Percentiles rank a stretch among this genome's conserved stretches.
phyloP scores from a whole-genome alignment of 2,797 vertebrate species.

The Liparis tanakae region DNA sequence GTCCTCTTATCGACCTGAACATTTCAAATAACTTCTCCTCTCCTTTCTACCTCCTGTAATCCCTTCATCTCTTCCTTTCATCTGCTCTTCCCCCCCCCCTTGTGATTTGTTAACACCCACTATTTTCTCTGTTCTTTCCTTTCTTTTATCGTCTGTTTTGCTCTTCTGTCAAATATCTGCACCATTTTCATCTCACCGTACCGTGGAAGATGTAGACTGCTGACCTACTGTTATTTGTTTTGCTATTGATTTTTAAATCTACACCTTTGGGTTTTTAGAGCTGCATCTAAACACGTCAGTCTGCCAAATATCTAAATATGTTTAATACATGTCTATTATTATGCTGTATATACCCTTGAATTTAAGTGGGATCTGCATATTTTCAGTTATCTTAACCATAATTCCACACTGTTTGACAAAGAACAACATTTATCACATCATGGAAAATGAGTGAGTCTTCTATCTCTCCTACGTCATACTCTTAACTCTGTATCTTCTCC shows the following conservation, averaged over 20 bases:
- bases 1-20: slow-evolving; percentile 1
- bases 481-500: slow-evolving; percentile 26
- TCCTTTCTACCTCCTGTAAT: slow-evolving; percentile 10
- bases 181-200: slow-evolving; percentile 9
- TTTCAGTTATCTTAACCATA: slow-evolving; percentile 19
- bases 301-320: background rate
- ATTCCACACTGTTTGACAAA: slow-evolving; percentile 4
- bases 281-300: background rate
- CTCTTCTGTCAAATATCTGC: background rate
- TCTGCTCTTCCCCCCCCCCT: background rate
- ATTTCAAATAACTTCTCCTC: slow-evolving; percentile 2
- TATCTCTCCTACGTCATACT: background rate
- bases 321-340: background rate
- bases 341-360: background rate
- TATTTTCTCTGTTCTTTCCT: slow-evolving; percentile 4
- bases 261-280: background rate
- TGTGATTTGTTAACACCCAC: slow-evolving; percentile 1
- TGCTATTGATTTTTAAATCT: background rate
- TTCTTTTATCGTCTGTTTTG: slow-evolving; percentile 7
- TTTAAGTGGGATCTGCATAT: background rate
- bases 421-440: slow-evolving; percentile 23
- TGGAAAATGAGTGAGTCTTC: background rate
- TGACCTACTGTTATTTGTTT: slow-evolving; percentile 6
- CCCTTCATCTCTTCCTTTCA: slow-evolving; percentile 3
- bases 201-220: background rate